Conservation (phyloP, 2,113 vertebrate species). For the Corynorhinus townsendii region DNA sequence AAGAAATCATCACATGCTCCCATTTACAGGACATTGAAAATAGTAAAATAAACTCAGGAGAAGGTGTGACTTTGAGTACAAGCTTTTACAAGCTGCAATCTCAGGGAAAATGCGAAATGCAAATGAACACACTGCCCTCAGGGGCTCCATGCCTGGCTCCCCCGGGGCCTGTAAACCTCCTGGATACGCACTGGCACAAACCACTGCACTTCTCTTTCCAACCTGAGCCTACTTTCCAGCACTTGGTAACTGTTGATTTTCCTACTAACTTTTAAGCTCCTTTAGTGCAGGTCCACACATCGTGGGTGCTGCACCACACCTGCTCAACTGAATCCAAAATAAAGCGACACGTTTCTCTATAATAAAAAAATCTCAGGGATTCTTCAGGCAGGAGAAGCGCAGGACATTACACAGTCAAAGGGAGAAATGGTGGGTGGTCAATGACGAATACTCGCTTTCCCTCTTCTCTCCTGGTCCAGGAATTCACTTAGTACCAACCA, state of each 20-base stretch:
- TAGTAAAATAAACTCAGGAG: background rate
- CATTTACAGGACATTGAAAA: background rate
- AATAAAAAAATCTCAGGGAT: background rate
- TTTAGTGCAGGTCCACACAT: background rate
- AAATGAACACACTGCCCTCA: background rate
- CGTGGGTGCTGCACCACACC: background rate
- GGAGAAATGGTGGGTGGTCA: background rate
- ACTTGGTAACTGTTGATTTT: background rate
- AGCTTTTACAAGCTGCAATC: background rate
- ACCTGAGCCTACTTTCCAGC: background rate
- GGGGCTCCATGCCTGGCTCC: background rate
- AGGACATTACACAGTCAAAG: background rate
- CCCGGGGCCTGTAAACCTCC: background rate
- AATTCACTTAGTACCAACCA: background rate
- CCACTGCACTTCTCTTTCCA: background rate
- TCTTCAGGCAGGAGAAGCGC: background rate
- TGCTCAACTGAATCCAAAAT: background rate
- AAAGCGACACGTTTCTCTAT: background rate
- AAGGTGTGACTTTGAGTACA: background rate
- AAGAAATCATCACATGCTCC: background rate
- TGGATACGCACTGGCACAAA: background rate
- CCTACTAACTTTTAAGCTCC: background rate
- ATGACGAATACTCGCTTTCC: background rate
- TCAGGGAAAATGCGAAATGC: background rate
- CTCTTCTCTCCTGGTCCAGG: background rate